Percentiles rank a stretch among this genome's conserved stretches.
phyloP scores from a whole-genome alignment of 2,113 vertebrate species.

The Pelmatolapia mariae region DNA sequence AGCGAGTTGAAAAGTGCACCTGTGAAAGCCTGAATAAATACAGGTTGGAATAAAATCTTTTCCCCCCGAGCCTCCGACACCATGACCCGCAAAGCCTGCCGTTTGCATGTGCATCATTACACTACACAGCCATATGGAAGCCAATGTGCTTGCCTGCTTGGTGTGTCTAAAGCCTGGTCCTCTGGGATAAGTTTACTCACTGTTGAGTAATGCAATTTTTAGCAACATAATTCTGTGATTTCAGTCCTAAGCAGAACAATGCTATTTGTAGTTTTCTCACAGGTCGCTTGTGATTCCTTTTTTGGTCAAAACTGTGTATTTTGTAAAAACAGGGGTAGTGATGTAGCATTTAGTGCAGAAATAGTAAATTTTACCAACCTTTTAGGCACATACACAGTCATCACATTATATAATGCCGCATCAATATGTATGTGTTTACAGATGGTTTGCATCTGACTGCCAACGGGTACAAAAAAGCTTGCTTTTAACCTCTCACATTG shows the following conservation, averaged over 20 bases:
- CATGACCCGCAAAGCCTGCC: not conserved
- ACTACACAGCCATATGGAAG: slow-evolving; percentile 7
- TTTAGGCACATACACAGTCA: not conserved
- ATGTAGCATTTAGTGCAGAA: not conserved
- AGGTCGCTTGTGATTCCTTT: not conserved
- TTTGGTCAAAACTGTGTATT: not conserved
- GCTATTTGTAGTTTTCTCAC: not conserved
- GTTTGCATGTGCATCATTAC: not conserved
- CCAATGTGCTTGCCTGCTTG: not conserved
- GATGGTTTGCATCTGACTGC: not conserved
- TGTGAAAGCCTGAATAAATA: not conserved
- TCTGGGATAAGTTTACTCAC: not conserved
- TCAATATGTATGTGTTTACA: not conserved
- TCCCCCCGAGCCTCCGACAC: not conserved
- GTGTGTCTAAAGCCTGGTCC: not conserved
- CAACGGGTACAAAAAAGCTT: not conserved
- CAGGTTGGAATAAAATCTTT: not conserved
- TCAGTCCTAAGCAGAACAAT: not conserved
- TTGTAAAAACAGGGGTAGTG: not conserved
- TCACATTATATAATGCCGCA: not conserved
- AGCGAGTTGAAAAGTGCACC: not conserved
- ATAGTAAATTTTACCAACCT: not conserved
- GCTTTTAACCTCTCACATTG: slow-evolving; percentile 28
- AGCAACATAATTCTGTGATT: not conserved
- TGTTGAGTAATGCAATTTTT: not conserved